Evolutionary conservation across 2,797 vertebrate species (phyloP).

Genomic region (Bryconaethiops microstoma): DNA sequence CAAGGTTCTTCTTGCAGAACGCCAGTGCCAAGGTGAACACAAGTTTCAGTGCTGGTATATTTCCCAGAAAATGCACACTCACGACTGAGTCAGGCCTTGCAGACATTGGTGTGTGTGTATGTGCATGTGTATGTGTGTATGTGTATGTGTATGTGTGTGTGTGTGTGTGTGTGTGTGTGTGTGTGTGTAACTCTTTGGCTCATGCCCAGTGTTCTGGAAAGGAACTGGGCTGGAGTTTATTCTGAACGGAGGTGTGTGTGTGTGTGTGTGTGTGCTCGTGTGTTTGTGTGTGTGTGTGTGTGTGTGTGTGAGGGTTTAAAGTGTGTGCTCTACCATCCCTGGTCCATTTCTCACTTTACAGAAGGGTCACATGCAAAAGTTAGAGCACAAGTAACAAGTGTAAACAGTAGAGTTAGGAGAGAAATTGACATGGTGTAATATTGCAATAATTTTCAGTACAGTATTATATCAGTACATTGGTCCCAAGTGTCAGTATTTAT

Average conservation of each 20-base stretch:
- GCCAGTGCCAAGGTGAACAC: conserved; percentile 5
- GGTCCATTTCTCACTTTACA: no score
- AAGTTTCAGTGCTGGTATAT: conserved; percentile 37
- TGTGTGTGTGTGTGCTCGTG: no score
- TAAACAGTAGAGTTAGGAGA: no score
- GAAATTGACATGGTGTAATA: no score
- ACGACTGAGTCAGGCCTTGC: conserved; percentile 47
- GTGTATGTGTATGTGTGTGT: background rate
- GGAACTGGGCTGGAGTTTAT: conserved; percentile 23
- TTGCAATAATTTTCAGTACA: no score
- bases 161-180: background rate
- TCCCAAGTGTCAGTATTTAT: no score
- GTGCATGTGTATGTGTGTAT: no score
- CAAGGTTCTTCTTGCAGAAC: conserved; percentile 13
- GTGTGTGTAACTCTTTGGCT: conserved; percentile 36
- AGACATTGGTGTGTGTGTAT: no score
- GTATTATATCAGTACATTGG: no score
- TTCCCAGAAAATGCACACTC: conserved; percentile 49
- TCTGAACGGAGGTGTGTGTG: no score
- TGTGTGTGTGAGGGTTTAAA: conserved; percentile 33
- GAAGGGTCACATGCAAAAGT: no score
- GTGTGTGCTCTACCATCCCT: background rate
- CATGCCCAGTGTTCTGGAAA: conserved; percentile 13
- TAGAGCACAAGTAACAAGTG: no score
- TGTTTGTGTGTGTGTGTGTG: conserved; percentile 21